phyloP scores from a whole-genome alignment of 2,888 invertebrate species.

The Furcula furcula region DNA sequence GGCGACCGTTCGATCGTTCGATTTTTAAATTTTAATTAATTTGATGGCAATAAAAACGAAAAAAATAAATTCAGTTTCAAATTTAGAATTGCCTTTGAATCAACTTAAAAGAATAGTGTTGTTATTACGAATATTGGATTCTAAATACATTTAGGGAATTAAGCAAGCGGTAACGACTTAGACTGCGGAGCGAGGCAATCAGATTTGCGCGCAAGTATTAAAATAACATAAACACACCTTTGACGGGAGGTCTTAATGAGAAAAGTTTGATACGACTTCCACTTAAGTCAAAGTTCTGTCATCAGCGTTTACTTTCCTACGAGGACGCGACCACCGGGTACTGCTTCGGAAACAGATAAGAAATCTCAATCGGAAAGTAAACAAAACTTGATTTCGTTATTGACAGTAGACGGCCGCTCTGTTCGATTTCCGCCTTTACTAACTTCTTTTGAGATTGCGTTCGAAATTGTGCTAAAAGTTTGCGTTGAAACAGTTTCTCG shows the following conservation, averaged over 20 bases:
- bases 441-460: conserved; percentile 61
- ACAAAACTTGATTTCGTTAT: conserved; percentile 66
- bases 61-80: no score
- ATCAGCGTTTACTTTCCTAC: conserved; percentile 69
- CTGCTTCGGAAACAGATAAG: conserved; percentile 52
- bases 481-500: conserved; percentile 52
- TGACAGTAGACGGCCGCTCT: conserved; percentile 43
- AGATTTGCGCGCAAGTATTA: conserved; percentile 65
- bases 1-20: no score
- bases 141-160: background rate
- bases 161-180: background rate
- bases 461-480: conserved; percentile 67
- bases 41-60: no score
- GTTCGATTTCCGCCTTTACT: conserved; percentile 54
- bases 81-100: no score
- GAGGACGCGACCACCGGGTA: conserved; percentile 42
- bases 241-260: conserved; percentile 78
- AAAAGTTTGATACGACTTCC: conserved; percentile 78
- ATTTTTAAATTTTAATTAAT: no score
- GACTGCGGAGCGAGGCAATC: conserved; percentile 26
- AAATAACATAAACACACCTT: conserved; percentile 79
- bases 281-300: conserved; percentile 77
- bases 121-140: no score
- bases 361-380: conserved; percentile 59
- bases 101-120: no score